Base-by-base conservation (phyloP, 2,888 invertebrate species). In the Lymantria monacha region DNA sequence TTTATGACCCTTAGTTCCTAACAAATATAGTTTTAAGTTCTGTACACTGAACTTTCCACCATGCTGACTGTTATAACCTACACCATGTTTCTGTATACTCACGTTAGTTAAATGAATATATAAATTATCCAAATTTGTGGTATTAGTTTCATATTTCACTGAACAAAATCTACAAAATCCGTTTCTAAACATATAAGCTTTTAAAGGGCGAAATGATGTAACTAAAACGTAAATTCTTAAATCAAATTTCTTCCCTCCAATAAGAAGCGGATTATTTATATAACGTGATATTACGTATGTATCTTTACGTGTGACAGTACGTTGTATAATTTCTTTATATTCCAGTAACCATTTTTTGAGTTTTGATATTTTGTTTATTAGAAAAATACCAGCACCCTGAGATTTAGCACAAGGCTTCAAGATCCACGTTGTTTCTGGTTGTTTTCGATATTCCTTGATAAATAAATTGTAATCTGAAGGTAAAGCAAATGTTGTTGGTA, bases 381-480 rank as follows among this genome's bases (percentile, higher is more conserved):
- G 92, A 82, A 98, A 98, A 74, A 99, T 98, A 38, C 98, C 98
- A n/a, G 96, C 95, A 0, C 97, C 97, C 80, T 97, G 97, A 0
- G 98, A 98, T 87, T 98, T 97, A 30, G 98, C 98, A 79, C 98
- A 97, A 0, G 98, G 98, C 81, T 99, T 98, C 95, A 98, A 97
- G 61, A 99, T 99, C 98, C 98, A 99, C 0, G 98, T 98, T 68
- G 97, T 97, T 76, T 96, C 96, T 0, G 98, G 98, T 61, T 96
- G 96, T 87, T 97, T 98, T 48, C 98, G 93, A 80, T 98, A 99
- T 78, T 98, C 98, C 78, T 98, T 98, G 0, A 98, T 98, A 83
- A 99, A 98, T 94, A 98, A 95, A 81, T 98, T 98, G 82, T 99
- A 99, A 85, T 99, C 98, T 45, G 97, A 96, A 1, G 98, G 98